Conservation (phyloP, 2,888 invertebrate species). For the Drosophila neotestacea region DNA sequence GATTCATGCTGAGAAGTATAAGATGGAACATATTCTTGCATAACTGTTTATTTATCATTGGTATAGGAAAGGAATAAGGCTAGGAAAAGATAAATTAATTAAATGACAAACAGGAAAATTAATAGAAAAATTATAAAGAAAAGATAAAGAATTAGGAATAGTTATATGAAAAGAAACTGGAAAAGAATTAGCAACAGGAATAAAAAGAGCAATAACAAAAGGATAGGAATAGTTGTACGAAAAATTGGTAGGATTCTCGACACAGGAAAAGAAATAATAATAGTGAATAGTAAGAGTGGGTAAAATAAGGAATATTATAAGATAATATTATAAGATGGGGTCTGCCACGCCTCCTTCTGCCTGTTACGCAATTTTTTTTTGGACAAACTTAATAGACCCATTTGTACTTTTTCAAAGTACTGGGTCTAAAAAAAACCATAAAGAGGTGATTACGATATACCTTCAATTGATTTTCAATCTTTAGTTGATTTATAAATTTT, state of each 20-base stretch:
- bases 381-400: too few relatives aligned
- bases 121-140: neutral
- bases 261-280: too few relatives aligned
- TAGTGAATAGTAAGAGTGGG: too few relatives aligned
- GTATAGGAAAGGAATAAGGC: neutral
- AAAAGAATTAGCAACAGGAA: neutral
- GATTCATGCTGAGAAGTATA: constrained; percentile 38
- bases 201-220: neutral
- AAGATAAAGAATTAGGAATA: neutral
- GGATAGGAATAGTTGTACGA: neutral
- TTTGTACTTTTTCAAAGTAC: too few relatives aligned
- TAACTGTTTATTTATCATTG: neutral
- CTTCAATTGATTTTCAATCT: neutral
- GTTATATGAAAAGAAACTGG: too few relatives aligned
- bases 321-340: too few relatives aligned
- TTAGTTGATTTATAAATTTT: neutral
- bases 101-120: neutral
- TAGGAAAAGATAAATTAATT: neutral
- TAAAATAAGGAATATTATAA: too few relatives aligned
- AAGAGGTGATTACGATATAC: too few relatives aligned
- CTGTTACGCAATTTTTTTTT: too few relatives aligned
- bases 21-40: neutral
- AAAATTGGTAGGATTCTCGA: too few relatives aligned
- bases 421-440: too few relatives aligned
- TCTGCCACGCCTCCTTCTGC: too few relatives aligned